These are phyloP conservation scores for Tachuris rubrigastra DNA, from an alignment of 2,113 vertebrate species.

Conservation along the genomic window DNA sequence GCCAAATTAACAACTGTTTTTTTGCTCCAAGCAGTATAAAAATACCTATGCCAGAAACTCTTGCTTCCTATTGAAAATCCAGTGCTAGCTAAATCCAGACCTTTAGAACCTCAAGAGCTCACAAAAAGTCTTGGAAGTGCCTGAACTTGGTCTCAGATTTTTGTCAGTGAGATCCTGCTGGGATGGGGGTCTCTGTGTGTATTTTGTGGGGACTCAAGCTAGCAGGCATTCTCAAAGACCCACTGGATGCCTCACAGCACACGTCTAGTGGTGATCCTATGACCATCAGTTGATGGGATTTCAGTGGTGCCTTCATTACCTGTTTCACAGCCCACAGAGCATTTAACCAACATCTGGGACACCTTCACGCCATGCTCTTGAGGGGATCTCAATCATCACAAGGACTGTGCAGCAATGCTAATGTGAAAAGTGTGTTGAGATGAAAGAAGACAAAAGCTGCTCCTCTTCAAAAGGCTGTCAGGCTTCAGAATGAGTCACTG, in stretches of 20 bases:
- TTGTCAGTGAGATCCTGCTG: neutral
- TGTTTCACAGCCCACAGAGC: neutral
- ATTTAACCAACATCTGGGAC: neutral
- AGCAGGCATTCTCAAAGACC: neutral
- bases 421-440: neutral
- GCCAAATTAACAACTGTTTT: neutral
- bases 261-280: neutral
- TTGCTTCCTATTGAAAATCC: neutral
- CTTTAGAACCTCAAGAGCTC: neutral
- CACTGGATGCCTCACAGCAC: neutral
- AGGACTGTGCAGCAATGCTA: neutral
- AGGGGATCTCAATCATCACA: neutral
- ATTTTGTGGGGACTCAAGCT: neutral
- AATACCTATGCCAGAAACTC: neutral
- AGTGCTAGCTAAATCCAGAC: neutral
- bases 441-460: neutral
- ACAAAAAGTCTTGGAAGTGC: neutral
- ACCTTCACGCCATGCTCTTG: neutral
- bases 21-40: neutral
- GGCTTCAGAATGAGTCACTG: neutral
- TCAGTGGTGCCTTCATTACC: neutral
- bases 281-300: neutral
- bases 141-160: neutral
- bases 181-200: accelerated
- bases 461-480: neutral